Evolutionary conservation across 2,113 vertebrate species (phyloP).

Genomic region (Rhinopomastus cyanomelas): DNA sequence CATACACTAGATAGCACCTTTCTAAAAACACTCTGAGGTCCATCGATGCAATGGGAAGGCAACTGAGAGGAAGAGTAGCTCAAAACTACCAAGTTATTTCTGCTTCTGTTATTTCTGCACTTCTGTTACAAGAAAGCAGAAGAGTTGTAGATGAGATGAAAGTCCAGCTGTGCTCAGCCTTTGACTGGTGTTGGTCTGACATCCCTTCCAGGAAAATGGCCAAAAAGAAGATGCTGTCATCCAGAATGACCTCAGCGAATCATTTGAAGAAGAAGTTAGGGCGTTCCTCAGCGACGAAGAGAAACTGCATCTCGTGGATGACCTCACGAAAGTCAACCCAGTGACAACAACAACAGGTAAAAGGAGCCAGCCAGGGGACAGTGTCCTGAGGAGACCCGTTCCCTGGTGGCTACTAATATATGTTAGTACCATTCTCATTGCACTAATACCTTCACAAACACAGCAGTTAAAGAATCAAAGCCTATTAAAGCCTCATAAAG

Average conservation of each 20-base stretch:
- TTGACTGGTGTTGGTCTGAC: neutral
- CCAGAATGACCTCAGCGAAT: slow-evolving; percentile 60
- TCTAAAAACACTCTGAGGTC: neutral
- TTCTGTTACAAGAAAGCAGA: neutral
- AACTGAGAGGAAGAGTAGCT: neutral
- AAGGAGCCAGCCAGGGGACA: neutral
- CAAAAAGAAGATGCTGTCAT: slow-evolving; percentile 22
- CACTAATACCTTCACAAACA: neutral
- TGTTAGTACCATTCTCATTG: neutral
- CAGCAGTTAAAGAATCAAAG: neutral
- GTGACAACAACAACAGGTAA: slow-evolving; percentile 92
- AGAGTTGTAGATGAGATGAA: neutral
- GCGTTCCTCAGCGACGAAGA: slow-evolving; percentile 84
- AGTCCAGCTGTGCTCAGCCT: neutral
- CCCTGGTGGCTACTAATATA: neutral
- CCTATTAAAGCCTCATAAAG: neutral
- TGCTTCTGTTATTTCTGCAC: neutral
- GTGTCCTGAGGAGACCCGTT: neutral
- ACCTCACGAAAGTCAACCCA: slow-evolving; percentile 95
- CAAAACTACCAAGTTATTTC: neutral
- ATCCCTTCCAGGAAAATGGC: slow-evolving; percentile 72
- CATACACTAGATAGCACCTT: neutral
- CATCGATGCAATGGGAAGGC: neutral
- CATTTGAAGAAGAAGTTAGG: slow-evolving; percentile 80
- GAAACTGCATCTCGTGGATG: slow-evolving; percentile 86